Base-by-base conservation (phyloP, 2,888 invertebrate genomes). In the Carabus problematicus region DNA sequence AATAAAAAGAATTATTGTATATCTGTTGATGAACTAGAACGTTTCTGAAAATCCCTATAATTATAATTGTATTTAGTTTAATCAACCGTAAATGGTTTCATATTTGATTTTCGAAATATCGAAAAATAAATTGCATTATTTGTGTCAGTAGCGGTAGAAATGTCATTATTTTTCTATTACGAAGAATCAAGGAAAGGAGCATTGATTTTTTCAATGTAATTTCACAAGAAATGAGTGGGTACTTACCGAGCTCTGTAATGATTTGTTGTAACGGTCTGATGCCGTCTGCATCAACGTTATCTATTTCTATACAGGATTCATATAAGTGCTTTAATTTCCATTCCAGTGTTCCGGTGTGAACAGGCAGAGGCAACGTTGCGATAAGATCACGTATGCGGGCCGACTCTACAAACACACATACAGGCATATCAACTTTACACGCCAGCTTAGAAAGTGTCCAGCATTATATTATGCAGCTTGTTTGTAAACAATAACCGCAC, bases 281-380 rank as follows among this genome's bases (percentile, higher is more conserved):
- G 16, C 78, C 77, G 60, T 85, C 85, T 18, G 80, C 76, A 73
- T 84, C 83, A 40, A 86, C 79, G 70, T 81, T 81, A 71, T 85
- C 84, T 42, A 84, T 77, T 8, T 83, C 81, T 78, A 85, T 80
- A 73, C 88, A 88, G 0, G 87, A 85, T 69, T 85, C 83, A 77
- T 87, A 88, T 73, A 88, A 84, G 72, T 84, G 80, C 74, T 86
- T 87, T 73, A 87, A 75, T 76, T 88, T 88, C 82, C 85, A 84
- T 72, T 85, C 83, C 4, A 86, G 79, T 3, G 82, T 79, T 52
- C 82, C 80, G 3, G 79, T 76, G 60, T 80, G 81, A n/a, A 81
- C 70, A 1, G 83, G 81, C 62, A 81, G 76, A n/a, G 83, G 80
- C 72, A 85, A 76, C 1, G 85, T 85, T 14, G 84, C 80, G 19